Evolutionary conservation across 2,888 invertebrate species (phyloP).

Genomic region (Meganola albula): DNA sequence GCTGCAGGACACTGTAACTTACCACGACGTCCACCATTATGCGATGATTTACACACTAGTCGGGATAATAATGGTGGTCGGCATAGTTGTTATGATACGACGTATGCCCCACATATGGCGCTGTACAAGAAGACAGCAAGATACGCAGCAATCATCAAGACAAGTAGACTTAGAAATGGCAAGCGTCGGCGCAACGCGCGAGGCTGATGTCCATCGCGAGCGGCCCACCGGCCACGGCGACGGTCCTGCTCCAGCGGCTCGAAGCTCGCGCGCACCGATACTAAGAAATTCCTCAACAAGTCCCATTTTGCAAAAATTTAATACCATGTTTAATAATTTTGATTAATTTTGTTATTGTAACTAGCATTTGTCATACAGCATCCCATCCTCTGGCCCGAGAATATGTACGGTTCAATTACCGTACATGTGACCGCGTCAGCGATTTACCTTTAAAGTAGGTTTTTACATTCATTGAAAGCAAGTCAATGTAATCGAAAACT

Average conservation of each 20-base stretch:
- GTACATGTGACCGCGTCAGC: too few species aligned
- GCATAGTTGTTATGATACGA: background rate
- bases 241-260: background rate
- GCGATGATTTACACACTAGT: slow-evolving; percentile 3
- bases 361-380: background rate
- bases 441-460: too few species aligned
- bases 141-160: background rate
- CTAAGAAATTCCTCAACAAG: too few species aligned
- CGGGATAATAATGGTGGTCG: too few species aligned
- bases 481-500: too few species aligned
- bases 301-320: too few species aligned
- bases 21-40: slow-evolving; percentile 4
- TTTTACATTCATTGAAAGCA: too few species aligned
- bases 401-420: too few species aligned
- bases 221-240: background rate
- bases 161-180: background rate
- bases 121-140: background rate
- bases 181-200: background rate
- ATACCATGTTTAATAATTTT: background rate
- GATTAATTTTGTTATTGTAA: background rate
- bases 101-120: background rate
- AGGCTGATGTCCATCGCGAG: background rate
- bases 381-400: background rate
- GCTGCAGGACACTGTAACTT: background rate
- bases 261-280: too few species aligned